Percentiles rank a stretch among this genome's conserved stretches.
Conservation (phyloP, 2,113 vertebrate species). For the Ploceus nigricollis region DNA sequence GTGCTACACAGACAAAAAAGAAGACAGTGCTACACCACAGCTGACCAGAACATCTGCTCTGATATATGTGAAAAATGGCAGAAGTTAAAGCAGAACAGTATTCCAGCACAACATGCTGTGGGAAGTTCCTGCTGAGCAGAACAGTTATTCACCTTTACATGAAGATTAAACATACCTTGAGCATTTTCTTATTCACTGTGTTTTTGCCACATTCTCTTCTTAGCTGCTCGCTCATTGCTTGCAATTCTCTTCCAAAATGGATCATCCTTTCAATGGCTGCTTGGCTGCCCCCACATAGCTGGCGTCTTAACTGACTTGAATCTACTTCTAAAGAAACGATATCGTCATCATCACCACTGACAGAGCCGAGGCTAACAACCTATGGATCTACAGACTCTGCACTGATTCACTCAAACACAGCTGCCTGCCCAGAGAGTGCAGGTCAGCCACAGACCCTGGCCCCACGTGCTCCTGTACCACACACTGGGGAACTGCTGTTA, state of each 20-base stretch:
- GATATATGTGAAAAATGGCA: not conserved
- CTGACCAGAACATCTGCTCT: not conserved
- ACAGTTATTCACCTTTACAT: not conserved
- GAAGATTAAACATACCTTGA: constrained; percentile 79
- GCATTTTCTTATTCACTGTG: constrained; percentile 95
- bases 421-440: not conserved
- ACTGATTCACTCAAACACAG: not conserved
- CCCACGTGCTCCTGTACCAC: accelerated
- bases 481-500: not conserved
- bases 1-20: not conserved
- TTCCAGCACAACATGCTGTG: accelerated
- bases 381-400: not conserved
- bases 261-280: constrained; percentile 98
- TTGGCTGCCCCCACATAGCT: constrained; percentile 95
- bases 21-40: not conserved
- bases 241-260: constrained; percentile 95
- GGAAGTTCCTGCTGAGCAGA: not conserved
- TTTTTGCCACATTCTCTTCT: constrained; percentile 96
- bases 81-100: not conserved
- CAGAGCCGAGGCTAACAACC: accelerated
- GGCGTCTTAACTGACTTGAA: constrained; percentile 87
- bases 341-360: constrained; percentile 2
- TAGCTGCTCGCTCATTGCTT: constrained; percentile 97
- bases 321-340: constrained; percentile 85
- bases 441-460: not conserved